A percentile compares a stretch with the other conserved stretches of the same genome.
Conservation (phyloP, 2,888 invertebrate species). For the Hipparchia semele region DNA sequence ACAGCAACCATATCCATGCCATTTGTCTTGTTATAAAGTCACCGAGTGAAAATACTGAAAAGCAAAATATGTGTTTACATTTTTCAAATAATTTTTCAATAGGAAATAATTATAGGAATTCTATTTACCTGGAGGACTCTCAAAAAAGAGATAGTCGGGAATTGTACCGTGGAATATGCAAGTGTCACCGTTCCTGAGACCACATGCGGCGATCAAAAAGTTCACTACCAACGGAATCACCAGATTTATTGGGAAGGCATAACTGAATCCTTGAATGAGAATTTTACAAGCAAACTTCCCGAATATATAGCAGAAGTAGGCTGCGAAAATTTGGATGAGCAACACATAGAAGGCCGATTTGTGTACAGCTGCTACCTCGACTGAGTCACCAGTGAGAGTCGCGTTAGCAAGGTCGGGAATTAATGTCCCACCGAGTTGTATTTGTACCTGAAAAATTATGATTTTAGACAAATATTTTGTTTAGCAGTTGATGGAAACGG, state of each 20-base stretch:
- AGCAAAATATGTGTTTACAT: neutral
- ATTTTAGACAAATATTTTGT: neutral
- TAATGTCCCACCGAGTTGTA: constrained; percentile 82
- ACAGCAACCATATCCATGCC: constrained; percentile 96
- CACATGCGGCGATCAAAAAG: constrained; percentile 93
- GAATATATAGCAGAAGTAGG: constrained; percentile 95
- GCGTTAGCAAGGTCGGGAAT: constrained; percentile 90
- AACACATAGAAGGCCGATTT: constrained; percentile 90
- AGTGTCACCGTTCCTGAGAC: constrained; percentile 92
- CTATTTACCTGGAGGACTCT: constrained; percentile 87
- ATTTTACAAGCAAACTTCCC: constrained; percentile 98
- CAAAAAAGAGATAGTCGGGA: constrained; percentile 96
- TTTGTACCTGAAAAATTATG: constrained; percentile 79
- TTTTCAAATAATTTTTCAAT: neutral
- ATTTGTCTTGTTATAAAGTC: constrained; percentile 94
- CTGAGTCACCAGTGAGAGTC: constrained; percentile 89
- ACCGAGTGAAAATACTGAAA: constrained; percentile 88
- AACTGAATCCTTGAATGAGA: constrained; percentile 98
- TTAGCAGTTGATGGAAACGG: neutral
- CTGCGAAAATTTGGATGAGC: constrained; percentile 90
- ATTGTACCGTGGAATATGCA: constrained; percentile 94
- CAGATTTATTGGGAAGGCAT: constrained; percentile 97
- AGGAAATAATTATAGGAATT: neutral
- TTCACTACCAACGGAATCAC: constrained; percentile 96
- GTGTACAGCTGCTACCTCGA: constrained; percentile 87